Evolutionary conservation across 2,888 invertebrate genomes (phyloP), one percentile per base, ranked within the genome.

Genomic region (Kryphioiulus occultus): DNA sequence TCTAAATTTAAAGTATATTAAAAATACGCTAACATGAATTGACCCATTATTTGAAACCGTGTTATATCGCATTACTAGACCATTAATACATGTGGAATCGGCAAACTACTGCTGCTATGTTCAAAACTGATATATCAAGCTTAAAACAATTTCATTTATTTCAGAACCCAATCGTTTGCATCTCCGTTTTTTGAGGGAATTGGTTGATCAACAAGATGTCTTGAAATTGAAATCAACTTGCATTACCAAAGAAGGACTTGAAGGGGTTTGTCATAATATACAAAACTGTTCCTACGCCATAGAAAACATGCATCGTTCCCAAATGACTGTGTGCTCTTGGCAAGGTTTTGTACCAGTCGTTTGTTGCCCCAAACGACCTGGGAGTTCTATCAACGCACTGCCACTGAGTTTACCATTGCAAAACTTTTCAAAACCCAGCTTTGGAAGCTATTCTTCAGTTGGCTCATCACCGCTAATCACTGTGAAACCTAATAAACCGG

Each of bases 281-380:
- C 87, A 87, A 35, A 87, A 87, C 85, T 87, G 87, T 39, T 87
- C 87, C 1, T 85, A 35, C 39, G 87, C 84, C 12, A 87, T 87
- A 35, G 85, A 87, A 35, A 87, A 83, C 35, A 30, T 85, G 30
- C 19, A 47, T 68, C 87, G 87, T 19, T 53, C 85, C 10, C 87
- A 87, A n/a, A 35, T 85, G 4, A 87, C 87, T 0, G 47, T 87
- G 44, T 87, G 87, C 30, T 32, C 87, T 9, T 85, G 85, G 85
- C 44, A 42, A 30, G 87, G 87, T 85, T 47, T 39, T 68, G 85
- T 87, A 26, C 87, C 83, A n/a, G 59, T 87, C 35, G 85, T 87
- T n/a, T 87, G 87, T 22, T 87, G 87, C 26, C 85, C 87, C 9
- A 22, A 30, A 85, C 35, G 85, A 35, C 1, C 47, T 9, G 59